Base-by-base conservation (phyloP, 2,113 vertebrate genomes). In the Colius striatus region DNA sequence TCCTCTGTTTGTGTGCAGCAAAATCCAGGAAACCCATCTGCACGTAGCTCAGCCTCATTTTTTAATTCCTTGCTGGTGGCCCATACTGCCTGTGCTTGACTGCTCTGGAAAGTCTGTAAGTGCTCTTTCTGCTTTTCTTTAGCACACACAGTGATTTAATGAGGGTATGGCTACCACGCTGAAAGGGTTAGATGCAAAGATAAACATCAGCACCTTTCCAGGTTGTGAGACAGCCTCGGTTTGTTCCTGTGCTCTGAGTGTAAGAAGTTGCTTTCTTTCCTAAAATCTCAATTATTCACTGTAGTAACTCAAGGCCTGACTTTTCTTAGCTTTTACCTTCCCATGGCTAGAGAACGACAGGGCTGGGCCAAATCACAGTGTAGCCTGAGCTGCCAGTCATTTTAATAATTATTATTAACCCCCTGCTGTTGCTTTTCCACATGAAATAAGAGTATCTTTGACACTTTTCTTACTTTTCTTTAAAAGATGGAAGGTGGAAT, bases 401-500 rank as follows among this genome's bases (percentile, higher is more conserved):
- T 85, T 92, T 90, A 91, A 95, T 97, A 97, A 97, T 97, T 96
- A 97, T 96, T 92, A 90, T 90, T 97, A 97, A 89, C 90, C 94
- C 92, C 94, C 87, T 77, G 82, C 90, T 68, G 93, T 83, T 94
- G 90, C 94, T 92, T 83, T 96, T 96, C 84, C 88, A 95, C 79
- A 95, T 96, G 92, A 97, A 97, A 96, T 70, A 74, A 89, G 80
- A 78, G 53, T 89, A 85, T 97, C 93, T 96, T 87, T 80, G 87
- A 85, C 83, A 81, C 90, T 93, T 94, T 71, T 50, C 87, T 91
- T 86, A 80, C 74, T 87, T 94, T 96, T 76, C 75, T 89, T 94
- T 96, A 82, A 83, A 95, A 97, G 94, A 97, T 92, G 92, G 94
- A 83, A 95, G 95, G 76, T 95, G 91, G 94, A 95, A 96, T 94